Evolutionary conservation across 2,797 vertebrate genomes (phyloP), one percentile per base, ranked within the genome.

Genomic region (Thunnus albacares): DNA sequence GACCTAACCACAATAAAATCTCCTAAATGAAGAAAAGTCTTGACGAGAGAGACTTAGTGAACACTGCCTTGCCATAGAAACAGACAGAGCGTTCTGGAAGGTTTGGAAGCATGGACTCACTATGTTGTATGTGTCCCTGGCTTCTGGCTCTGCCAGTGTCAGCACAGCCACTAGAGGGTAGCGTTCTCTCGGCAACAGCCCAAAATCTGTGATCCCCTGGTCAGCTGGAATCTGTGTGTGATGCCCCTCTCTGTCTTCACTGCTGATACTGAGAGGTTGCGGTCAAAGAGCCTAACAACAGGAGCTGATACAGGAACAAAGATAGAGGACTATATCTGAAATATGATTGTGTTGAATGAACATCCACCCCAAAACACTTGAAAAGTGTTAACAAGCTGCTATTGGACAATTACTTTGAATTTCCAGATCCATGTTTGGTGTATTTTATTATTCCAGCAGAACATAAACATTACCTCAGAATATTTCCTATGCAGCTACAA

Each of bases 131-230:
- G 90, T 59, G 61, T 97, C 94, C 83, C 96, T 92, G 72, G 95
- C 92, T 60, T 96, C 96, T 14, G 93, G 87, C 83, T 97, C 94
- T 4, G 95, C 95, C 28, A 98, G 86, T 0, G 97, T 99, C 89
- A 99, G 83, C 63, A 99, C 87, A 0, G 94, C 96, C 70, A 98
- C 92, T 18, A 99, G 90, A 0, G 98, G 98, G 87, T 99, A 99
- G 68, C 84, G 89, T 61, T 94, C 90, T 79, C 98, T 94, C 1
- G 98, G 98, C 80, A 98, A 92, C 0, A 92, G 90, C 28, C 98
- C 98, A 73, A 99, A 98, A 87, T 98, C 93, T 7, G 89, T 86
- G 78, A 97, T 92, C 38, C 94, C 89, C 65, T 91, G 92, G 59
- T 95, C 94, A 73, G 90, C 84, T 53, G 97, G 96, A 90, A 99